phyloP scores from a whole-genome alignment of 2,797 vertebrate species.

The Sibirionetta formosa region DNA sequence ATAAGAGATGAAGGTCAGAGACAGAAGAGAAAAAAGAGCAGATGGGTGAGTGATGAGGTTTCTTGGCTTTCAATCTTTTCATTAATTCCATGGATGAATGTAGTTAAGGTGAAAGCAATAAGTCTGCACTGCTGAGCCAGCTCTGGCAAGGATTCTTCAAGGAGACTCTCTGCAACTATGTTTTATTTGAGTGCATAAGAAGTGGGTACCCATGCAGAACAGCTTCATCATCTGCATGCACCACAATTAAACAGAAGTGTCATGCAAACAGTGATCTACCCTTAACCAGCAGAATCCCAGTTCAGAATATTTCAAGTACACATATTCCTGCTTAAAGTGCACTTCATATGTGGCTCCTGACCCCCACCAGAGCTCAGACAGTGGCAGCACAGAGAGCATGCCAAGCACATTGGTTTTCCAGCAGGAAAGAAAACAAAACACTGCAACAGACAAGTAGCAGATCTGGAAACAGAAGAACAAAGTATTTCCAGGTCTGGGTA shows the following conservation, averaged over 20 bases:
- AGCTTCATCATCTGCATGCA: slow-evolving; percentile 9
- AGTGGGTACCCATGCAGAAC: background rate
- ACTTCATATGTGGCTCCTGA: background rate
- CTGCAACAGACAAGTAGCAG: background rate
- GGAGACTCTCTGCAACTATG: background rate
- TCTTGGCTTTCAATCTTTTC: slow-evolving; percentile 15
- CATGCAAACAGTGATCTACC: background rate
- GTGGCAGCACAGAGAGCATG: background rate
- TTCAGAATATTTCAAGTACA: background rate
- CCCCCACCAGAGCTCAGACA: slow-evolving; percentile 12
- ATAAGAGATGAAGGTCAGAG: slow-evolving; percentile 3
- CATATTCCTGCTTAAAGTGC: background rate
- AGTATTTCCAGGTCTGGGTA: background rate
- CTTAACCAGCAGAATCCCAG: slow-evolving; percentile 16
- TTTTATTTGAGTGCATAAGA: background rate
- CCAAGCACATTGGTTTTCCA: background rate
- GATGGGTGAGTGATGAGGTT: slow-evolving; percentile 9
- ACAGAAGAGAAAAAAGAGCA: background rate
- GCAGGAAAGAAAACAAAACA: background rate
- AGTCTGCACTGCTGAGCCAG: slow-evolving; percentile 32
- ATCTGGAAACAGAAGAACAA: background rate
- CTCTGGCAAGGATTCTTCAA: slow-evolving; percentile 31
- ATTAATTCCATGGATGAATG: slow-evolving; percentile 13
- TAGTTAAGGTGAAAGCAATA: slow-evolving; percentile 11
- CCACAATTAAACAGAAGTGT: background rate